Evolutionary conservation across 2,888 invertebrate genomes (phyloP), one percentile per base, ranked within the genome.

Genomic region (Caenorhabditis auriculariae): DNA sequence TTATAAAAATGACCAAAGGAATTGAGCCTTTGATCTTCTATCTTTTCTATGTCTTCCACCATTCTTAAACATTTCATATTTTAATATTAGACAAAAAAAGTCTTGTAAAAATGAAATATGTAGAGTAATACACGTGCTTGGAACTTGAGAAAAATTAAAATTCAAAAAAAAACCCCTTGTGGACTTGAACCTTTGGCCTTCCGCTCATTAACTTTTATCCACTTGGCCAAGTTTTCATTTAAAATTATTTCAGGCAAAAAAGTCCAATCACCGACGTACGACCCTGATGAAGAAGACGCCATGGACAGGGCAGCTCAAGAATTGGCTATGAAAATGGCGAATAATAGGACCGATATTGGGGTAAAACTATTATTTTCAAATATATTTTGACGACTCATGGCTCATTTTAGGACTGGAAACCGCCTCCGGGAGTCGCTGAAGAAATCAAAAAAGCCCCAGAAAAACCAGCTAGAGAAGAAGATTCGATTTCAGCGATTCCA

Each of bases 301-400:
- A 70, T 80, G 74, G 79, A 80, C 42, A 56, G 67, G 37, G 71
- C 69, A 7, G 77, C 80, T 3, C 75, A 76, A 52, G 80, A 77
- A 37, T 56, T 80, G 49, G 80, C 72, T 2, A 69, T 66, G 32
- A 76, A 77, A 42, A 61, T 80, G 55, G 74, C 77, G 6, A 57
- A 50, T 0, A 74, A 60, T 54, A 58, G 70, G 27, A 60, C 66
- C n/a, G 69, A 72, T 51, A 69, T 67, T 35, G 75, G 50, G 38
- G 41, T n/a, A 60, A 46, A 15, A 12, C 53, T 47, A n/a, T n/a
- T n/a, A n/a, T n/a, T n/a, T n/a, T n/a, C n/a, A n/a, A n/a, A n/a
- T n/a, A n/a, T n/a, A n/a, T n/a, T n/a, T n/a, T n/a, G n/a, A n/a
- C n/a, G n/a, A n/a, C n/a, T n/a, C n/a, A n/a, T n/a, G n/a, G n/a